Base-by-base conservation (phyloP, 2,113 vertebrate species). In the Eira barbara region DNA sequence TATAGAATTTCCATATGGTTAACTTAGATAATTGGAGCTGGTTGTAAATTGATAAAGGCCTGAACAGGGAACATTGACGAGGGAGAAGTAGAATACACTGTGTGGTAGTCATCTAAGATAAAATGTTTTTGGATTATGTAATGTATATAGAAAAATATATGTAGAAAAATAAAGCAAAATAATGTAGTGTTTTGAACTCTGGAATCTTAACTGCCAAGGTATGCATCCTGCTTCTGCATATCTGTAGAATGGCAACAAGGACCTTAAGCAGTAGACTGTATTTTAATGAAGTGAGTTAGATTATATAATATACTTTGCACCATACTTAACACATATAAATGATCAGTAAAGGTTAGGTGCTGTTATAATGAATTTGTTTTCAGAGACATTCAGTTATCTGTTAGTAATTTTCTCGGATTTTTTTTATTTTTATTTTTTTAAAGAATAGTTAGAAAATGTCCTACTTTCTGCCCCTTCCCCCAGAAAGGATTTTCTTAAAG, bases 301-400 rank as follows among this genome's bases (percentile, higher is more conserved):
- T 93, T 78, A 61, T 65, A 11, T 74, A 55, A 55, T 52, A 29
- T n/a, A n/a, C 36, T 83, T 93, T 84, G 36, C 12, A 39, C 31
- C 52, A 20, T 96, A 57, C 80, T 42, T 92, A 65, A 86, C 14
- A 55, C 45, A 71, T 14, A 34, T 4, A 84, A 91, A 69, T 76
- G 15, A 69, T 69, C 47, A 57, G 3, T 86, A 92, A 92, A 74
- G 36, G 31, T 39, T 96, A 89, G 63, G 23, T 89, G 57, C 39
- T 80, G 25, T 86, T 78, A 55, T 27, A 52, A 93, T 78, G 36
- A 82, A 90, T 96, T 95, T 88, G 52, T 52, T 96, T 87, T 93
- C 49, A 91, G 59, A 95, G 47, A 89, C 4, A 59, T 78, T 84
- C 65, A 69, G 29, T 91, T 91, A 78, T 55, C 5, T 31, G 10